Percentiles rank a stretch among this genome's conserved stretches.
These are phyloP conservation scores for Platichthys flesus DNA, from an alignment of 2,113 vertebrate genomes.

Conservation along the genomic window DNA sequence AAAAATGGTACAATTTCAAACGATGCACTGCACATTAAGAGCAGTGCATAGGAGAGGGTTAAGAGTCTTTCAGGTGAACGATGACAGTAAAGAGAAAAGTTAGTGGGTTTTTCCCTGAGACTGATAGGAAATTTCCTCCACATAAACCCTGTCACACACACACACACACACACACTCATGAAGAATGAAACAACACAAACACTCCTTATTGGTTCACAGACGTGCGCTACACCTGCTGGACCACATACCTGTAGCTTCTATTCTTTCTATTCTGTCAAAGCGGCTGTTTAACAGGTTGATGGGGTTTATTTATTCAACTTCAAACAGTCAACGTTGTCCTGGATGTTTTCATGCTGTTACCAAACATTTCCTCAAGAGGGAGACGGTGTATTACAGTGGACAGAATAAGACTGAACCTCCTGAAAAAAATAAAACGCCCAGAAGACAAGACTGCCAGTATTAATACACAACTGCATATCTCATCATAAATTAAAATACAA, in stretches of 20 bases:
- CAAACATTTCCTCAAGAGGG: constrained; percentile 60
- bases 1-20: no score
- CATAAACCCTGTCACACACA: neutral
- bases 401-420: neutral
- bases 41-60: no score
- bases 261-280: neutral
- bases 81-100: no score
- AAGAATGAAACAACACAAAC: no score
- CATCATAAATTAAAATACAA: neutral
- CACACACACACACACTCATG: no score
- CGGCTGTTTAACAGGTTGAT: neutral
- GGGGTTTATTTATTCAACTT: neutral
- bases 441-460: neutral
- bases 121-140: no score
- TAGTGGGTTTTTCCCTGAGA: no score
- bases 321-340: neutral
- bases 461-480: neutral
- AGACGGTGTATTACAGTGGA: constrained; percentile 26
- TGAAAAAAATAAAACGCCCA: neutral
- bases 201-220: no score
- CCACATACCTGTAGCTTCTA: neutral
- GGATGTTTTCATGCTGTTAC: neutral
- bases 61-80: no score
- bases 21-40: no score
- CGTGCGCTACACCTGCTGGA: no score